Conservation (phyloP, 2,113 vertebrate species). For the Dasyornis broadbenti region DNA sequence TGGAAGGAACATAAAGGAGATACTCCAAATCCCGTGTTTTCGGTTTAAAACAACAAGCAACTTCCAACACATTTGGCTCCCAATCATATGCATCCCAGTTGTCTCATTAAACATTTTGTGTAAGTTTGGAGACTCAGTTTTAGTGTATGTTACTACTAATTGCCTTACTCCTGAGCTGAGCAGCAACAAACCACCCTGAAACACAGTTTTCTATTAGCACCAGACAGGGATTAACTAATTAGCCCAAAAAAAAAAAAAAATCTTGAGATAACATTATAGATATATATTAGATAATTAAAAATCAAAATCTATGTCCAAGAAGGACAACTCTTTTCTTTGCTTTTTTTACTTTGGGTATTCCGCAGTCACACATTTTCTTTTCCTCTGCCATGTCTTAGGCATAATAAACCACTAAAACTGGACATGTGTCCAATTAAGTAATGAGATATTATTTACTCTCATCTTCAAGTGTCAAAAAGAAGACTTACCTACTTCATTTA, state of each 20-base stretch:
- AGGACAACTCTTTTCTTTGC: not conserved
- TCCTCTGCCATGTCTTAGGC: not conserved
- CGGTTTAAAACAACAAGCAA: not conserved
- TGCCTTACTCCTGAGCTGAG: conserved; percentile 45
- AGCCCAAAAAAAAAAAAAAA: not conserved
- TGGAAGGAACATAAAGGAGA: not conserved
- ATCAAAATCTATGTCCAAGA: not conserved
- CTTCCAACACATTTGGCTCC: conserved; percentile 18
- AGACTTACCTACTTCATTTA: not conserved
- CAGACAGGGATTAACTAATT: conserved; percentile 16
- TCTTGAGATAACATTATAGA: not conserved
- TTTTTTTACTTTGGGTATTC: not conserved
- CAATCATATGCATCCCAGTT: not conserved
- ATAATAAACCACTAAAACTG: not conserved
- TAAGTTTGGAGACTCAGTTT: conserved; percentile 36
- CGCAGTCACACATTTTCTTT: not conserved
- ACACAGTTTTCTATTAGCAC: not conserved
- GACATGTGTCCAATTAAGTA: not conserved
- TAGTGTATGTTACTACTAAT: conserved; percentile 14
- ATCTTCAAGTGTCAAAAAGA: not conserved
- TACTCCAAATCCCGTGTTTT: not conserved
- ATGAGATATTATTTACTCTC: not conserved
- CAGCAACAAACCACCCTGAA: conserved; percentile 24
- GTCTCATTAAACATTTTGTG: conserved; percentile 42
- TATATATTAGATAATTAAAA: not conserved